These are phyloP conservation scores for Mormoops blainvillei DNA, from an alignment of 2,113 vertebrate genomes.

Conservation along the genomic window DNA sequence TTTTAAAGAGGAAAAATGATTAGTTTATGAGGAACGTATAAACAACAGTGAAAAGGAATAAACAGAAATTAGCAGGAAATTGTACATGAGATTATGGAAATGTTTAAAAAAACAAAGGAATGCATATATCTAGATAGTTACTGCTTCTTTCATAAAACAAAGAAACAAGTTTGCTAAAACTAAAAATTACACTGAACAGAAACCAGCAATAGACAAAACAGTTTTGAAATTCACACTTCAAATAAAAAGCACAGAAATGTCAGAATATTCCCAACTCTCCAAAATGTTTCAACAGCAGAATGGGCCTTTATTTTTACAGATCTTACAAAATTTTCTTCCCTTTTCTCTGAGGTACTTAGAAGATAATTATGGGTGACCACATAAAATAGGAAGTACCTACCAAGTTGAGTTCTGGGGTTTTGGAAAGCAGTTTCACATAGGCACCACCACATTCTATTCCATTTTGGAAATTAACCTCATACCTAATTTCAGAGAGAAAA, in stretches of 20 bases:
- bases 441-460: constrained; percentile 98
- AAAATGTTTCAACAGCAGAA: neutral
- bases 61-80: neutral
- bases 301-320: neutral
- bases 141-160: neutral
- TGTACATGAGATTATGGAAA: neutral
- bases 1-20: neutral
- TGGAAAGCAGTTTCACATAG: constrained; percentile 95
- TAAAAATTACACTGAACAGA: neutral
- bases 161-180: neutral
- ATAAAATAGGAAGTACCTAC: constrained; percentile 79
- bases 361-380: neutral
- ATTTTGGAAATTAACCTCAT: constrained; percentile 98
- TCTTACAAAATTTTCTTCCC: neutral
- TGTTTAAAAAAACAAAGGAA: neutral
- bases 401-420: constrained; percentile 90
- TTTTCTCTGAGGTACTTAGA: neutral
- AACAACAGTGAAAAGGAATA: neutral
- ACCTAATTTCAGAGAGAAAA: constrained; percentile 83
- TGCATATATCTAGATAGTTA: neutral
- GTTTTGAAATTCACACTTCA: constrained; percentile 10
- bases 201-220: neutral
- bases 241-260: neutral
- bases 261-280: neutral
- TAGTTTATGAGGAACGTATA: neutral